Base-by-base conservation (phyloP, 1,140 invertebrate genomes). In the Trachymyrmex cornetzi region DNA sequence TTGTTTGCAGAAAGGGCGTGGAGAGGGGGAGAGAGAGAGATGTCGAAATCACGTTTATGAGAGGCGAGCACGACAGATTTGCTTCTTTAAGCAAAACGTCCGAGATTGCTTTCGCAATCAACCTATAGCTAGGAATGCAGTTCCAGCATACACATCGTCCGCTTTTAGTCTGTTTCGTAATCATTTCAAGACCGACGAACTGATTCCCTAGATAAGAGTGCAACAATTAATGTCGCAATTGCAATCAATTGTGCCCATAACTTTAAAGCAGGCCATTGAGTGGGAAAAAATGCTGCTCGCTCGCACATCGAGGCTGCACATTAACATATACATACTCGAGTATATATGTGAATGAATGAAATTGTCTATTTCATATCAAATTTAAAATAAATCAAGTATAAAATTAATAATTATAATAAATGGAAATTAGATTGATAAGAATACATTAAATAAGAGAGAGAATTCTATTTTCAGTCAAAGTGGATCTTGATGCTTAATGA, bases 71-170 rank as follows among this genome's bases (percentile, higher is more conserved):
- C 55, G 67, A 57, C 48, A 57, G 63, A 2, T 22, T 38, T 12
- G 34, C 67, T 22, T 74, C 24, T 59, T 74, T 84, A 81, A 81
- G 63, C 34, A 77, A 89, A 90, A 89, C 86, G 57, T 82, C 50
- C 63, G 88, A 86, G 88, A 88, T 38, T 38, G 34, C 66, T 90
- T 89, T 88, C 69, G 22, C 72, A 87, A 90, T 81, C 67, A 89
- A 90, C 88, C 89, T 66, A 90, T 66, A 90, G 86, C 89, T 90
- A 89, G 88, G 27, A 59, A 72, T 74, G 53, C 57, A 72, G 57
- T 88, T 87, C 86, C 61, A 88, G 72, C 61, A 24, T 71, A 77
- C 69, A 77, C 77, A 85, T 71, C 11, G 22, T 22, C 50, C 27
- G 59, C 61, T 77, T 67, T 55, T 50, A 85, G 55, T 50, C 59